These are phyloP conservation scores for Bubo bubo DNA, from an alignment of 2,113 vertebrate species.

Conservation along the genomic window DNA sequence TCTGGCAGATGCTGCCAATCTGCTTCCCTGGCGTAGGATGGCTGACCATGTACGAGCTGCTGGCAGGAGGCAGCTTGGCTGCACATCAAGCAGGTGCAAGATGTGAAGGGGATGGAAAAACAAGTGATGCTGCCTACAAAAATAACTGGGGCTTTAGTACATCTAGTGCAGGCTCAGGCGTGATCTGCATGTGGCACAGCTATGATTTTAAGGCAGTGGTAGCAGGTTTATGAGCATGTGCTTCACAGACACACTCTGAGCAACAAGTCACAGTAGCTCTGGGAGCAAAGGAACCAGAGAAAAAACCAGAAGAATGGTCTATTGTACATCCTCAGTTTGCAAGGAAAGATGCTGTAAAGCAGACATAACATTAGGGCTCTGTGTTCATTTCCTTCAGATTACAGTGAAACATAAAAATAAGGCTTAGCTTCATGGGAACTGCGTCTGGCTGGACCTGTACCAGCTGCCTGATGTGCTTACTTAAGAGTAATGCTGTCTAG, in stretches of 20 bases:
- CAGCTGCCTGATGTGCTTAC: background rate
- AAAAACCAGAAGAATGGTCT: background rate
- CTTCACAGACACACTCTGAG: rapidly evolving
- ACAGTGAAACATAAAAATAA: background rate
- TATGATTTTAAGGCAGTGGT: background rate
- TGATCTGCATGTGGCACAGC: background rate
- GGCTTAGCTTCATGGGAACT: background rate
- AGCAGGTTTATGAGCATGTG: background rate
- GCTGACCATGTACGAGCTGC: background rate
- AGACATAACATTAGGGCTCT: background rate
- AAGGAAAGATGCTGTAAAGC: background rate
- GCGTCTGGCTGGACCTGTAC: background rate
- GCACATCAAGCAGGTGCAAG: background rate
- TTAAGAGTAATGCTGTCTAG: background rate
- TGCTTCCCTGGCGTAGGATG: rapidly evolving
- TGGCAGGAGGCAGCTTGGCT: conserved; percentile 7
- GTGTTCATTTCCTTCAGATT: background rate
- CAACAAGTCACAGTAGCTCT: background rate
- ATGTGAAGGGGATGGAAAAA: background rate
- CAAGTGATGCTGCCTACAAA: background rate
- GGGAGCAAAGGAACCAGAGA: background rate
- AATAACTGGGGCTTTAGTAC: background rate
- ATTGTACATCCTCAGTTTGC: background rate
- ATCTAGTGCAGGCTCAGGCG: background rate
- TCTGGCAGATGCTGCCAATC: background rate